Evolutionary conservation across 2,797 vertebrate genomes (phyloP).

Genomic region (Adelosebastes latens): DNA sequence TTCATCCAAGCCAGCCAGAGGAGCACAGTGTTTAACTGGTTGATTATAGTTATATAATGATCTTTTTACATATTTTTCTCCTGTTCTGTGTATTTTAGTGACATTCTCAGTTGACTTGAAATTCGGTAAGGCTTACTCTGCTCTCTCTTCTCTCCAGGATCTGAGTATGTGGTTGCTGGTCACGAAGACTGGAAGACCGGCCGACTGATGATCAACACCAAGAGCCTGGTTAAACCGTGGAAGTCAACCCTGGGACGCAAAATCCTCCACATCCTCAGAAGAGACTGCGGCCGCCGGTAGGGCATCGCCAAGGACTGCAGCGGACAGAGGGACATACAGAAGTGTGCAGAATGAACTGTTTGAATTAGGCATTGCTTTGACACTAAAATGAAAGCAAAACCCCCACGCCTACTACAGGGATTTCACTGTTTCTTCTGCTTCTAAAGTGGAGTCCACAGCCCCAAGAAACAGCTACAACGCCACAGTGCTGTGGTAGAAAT

Average conservation of each 20-base stretch:
- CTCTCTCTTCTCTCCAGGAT: constrained; percentile 74
- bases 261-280: constrained; percentile 88
- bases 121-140: neutral
- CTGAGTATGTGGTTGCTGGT: constrained; percentile 91
- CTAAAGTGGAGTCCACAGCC: neutral
- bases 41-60: constrained; percentile 24
- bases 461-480: neutral
- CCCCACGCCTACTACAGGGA: neutral
- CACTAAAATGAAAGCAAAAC: constrained; percentile 14
- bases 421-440: neutral
- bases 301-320: neutral
- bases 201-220: constrained; percentile 89
- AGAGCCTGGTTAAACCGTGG: constrained; percentile 93
- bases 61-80: constrained; percentile 6
- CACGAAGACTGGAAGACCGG: constrained; percentile 86
- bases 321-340: neutral
- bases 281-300: constrained; percentile 81
- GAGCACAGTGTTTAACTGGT: constrained; percentile 3
- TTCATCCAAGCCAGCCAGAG: constrained; percentile 3
- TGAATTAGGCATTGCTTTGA: constrained; percentile 6
- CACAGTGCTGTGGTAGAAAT: constrained; percentile 13
- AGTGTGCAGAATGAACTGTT: neutral
- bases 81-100: neutral
- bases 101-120: neutral
- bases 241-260: constrained; percentile 87